Evolutionary conservation across 35 echinoderm and acorn worm species (phyloP), one percentile per base, ranked within the genome.

Genomic region (Apostichopus californicus): DNA sequence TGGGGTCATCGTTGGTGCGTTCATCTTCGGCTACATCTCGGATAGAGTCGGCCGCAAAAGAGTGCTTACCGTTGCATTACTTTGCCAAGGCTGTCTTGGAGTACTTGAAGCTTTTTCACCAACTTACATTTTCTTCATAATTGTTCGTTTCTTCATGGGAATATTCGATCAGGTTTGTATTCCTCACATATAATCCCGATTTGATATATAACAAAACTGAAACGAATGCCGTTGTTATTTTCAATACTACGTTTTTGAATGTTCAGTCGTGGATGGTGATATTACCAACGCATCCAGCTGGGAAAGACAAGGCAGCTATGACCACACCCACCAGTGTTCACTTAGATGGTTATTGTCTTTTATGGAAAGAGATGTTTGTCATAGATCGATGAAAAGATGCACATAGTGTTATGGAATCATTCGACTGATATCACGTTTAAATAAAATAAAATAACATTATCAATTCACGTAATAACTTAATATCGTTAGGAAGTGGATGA

Each of bases 11-110:
- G 15, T 87, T 5, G 85, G 85, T 22, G 6, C 57, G 8, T 59
- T 87, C 17, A 61, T 87, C 18, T 87, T 60, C 22, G 85, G 85
- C 18, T 18, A 87, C 63, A n/a, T 87, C 6, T 60, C 85, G 57
- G 85, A 87, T 26, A 14, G 63, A 28, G 13, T 87, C 10, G 85
- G 85, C 17, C 56, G 85, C 9, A 87, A 59, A 87, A n/a, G 46
- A 54, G 79, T 81, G 12, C 79, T 81, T 9, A 81, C 54, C 13
- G 6, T 81, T 7, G 54, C 25, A 15, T 81, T 81, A 53, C 17
- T 81, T 34, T 81, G 79, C 54, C 79, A 81, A 54, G 79, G 79
- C 25, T 81, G 79, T 81, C 79, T 81, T 81, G 79, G 79, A 28
- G 28, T 81, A 28, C 13, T 46, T 34, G 25, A 53, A 8, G 25